Evolutionary conservation across 2,888 invertebrate species (phyloP).

Genomic region (Leucania comma): DNA sequence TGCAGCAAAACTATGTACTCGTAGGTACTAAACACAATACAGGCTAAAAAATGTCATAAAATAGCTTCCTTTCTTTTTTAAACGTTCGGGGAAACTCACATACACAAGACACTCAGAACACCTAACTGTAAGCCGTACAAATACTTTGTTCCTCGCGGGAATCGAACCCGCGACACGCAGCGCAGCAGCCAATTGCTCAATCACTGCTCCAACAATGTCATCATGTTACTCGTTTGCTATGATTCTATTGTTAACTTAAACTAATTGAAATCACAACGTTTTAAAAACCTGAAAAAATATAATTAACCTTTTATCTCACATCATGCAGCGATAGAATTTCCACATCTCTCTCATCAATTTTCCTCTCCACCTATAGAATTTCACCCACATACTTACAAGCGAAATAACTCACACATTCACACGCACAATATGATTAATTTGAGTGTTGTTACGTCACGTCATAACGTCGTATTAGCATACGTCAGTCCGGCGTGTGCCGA

Average conservation of each 20-base stretch:
- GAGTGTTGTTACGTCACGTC: slow-evolving; percentile 41
- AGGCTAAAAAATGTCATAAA: not conserved
- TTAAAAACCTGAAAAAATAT: not conserved
- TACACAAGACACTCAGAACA: too few relatives aligned
- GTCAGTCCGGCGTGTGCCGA: slow-evolving; percentile 73
- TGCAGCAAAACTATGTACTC: too few relatives aligned
- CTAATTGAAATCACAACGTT: not conserved
- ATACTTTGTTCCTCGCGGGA: too few relatives aligned
- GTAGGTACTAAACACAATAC: not conserved
- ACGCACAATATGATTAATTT: slow-evolving; percentile 55
- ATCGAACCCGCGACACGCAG: too few relatives aligned
- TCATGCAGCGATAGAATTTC: slow-evolving; percentile 3
- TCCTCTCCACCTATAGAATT: slow-evolving; percentile 14
- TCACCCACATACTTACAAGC: not conserved
- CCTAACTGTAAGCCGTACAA: too few relatives aligned
- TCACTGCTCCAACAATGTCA: too few relatives aligned
- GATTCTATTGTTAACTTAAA: too few relatives aligned
- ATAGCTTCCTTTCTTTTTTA: not conserved
- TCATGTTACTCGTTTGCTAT: too few relatives aligned
- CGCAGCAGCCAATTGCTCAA: too few relatives aligned
- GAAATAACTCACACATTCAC: slow-evolving; percentile 19
- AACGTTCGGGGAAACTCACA: too few relatives aligned
- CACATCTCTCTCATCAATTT: slow-evolving; percentile 28
- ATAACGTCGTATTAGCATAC: slow-evolving; percentile 57
- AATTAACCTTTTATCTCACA: not conserved